Conservation (phyloP, 2,888 invertebrate species). For the Drosophila cyrtoloma region DNA sequence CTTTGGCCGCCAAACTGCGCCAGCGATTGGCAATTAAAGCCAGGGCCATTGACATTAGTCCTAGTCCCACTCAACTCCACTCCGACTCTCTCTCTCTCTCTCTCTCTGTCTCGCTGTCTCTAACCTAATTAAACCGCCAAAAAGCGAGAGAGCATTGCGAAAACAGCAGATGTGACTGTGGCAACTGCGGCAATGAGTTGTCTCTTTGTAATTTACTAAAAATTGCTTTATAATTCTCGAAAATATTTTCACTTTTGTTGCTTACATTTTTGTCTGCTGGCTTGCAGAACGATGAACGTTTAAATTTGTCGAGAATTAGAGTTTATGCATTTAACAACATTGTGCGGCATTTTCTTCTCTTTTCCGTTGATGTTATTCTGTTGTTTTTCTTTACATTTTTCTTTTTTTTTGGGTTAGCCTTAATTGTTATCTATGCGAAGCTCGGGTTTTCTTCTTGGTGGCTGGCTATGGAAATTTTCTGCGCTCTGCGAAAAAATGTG, state of each 20-base stretch:
- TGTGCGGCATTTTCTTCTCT: constrained; percentile 37
- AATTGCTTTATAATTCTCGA: constrained; percentile 70
- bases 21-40: constrained; percentile 65
- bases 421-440: constrained; percentile 75
- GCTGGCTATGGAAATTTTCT: constrained; percentile 36
- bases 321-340: constrained; percentile 57
- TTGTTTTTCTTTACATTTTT: constrained; percentile 26
- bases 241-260: constrained; percentile 56
- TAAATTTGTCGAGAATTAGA: constrained; percentile 59
- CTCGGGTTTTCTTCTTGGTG: constrained; percentile 53
- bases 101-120: not conserved
- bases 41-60: constrained; percentile 61
- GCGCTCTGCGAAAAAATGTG: constrained; percentile 61
- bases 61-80: constrained; percentile 9
- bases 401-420: constrained; percentile 32
- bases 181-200: constrained; percentile 3
- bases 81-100: constrained; percentile 21
- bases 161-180: constrained; percentile 25
- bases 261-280: constrained; percentile 38
- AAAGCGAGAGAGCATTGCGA: constrained; percentile 27
- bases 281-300: constrained; percentile 36
- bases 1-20: constrained; percentile 46
- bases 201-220: constrained; percentile 59
- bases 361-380: constrained; percentile 19
- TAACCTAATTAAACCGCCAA: constrained; percentile 77